Base-by-base conservation (phyloP, 2,113 vertebrate genomes). In the Rhea americana region DNA sequence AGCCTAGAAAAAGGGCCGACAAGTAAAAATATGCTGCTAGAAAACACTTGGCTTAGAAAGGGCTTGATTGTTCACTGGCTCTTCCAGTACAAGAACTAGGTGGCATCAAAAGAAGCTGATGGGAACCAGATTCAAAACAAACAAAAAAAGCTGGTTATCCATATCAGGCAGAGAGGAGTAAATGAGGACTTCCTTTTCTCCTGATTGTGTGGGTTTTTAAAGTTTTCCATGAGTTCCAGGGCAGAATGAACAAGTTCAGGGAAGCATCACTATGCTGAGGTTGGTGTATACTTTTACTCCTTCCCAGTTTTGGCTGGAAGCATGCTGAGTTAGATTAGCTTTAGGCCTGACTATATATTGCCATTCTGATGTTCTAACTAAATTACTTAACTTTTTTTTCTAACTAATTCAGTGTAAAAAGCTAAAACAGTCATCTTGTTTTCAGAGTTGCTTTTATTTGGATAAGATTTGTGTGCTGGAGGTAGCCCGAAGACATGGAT, bases 101-200 rank as follows among this genome's bases (percentile, higher is more conserved):
- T 87, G 53, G 45, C 55, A 35, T 48, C 19, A 53, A 74, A 58
- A 17, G 55, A 58, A 58, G 55, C 55, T 58, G 55, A 58, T 58
- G 55, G 55, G 14, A 71, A 14, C 8, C 14, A 30, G 70, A 39
- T 85, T 50, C 13, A 66, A 83, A 91, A 26, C 35, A n/a, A 75
- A 11, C 7, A 71, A 79, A 51, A 63, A 55, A 6, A 32, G 13
- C 11, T 32, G 25, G 30, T 81, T 87, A 18, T 9, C 70, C 25
- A 25, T 0, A 2, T 66, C 2, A 0, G 28, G 19, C 19, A 4
- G 3, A 61, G 19, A 58, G 55, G 55, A 32, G 2, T 83, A 47
- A 89, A 62, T 37, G 1, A 78, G 77, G 77, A 74, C 48, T 25
- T 89, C 19, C 15, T 4, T 78, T 91, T 3, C 17, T 2, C 15